A percentile compares a stretch with the other conserved stretches of the same genome.
These are phyloP conservation scores for Sciurus carolinensis DNA, from an alignment of 2,797 vertebrate species.

Conservation along the genomic window DNA sequence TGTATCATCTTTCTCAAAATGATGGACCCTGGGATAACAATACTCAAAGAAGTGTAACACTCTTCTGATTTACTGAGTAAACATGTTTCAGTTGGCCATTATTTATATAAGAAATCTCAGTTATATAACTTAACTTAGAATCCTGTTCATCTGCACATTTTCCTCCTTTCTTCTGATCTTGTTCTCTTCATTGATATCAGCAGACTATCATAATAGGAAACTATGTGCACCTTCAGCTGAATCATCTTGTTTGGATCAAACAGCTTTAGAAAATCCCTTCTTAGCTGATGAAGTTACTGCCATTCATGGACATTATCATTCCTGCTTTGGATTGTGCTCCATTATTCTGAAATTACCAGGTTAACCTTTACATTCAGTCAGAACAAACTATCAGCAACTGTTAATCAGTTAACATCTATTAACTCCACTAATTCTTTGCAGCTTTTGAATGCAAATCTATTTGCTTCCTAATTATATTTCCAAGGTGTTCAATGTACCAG, in stretches of 20 bases:
- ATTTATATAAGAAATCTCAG: background rate
- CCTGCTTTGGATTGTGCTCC: conserved; percentile 32
- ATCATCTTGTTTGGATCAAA: conserved; percentile 41
- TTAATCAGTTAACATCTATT: conserved; percentile 66
- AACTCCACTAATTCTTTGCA: conserved; percentile 68
- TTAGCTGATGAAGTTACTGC: conserved; percentile 45
- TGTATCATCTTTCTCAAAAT: background rate
- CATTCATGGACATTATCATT: conserved; percentile 3
- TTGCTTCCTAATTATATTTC: conserved; percentile 66
- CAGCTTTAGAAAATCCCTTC: conserved; percentile 12
- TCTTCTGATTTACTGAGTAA: background rate
- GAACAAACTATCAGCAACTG: conserved; percentile 67
- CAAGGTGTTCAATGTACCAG: conserved; percentile 46
- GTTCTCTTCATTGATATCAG: background rate
- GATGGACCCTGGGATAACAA: background rate
- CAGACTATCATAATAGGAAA: background rate
- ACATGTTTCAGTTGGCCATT: background rate
- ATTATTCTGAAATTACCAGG: conserved; percentile 71
- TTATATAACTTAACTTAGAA: background rate
- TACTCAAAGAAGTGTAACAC: background rate
- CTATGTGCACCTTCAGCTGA: background rate
- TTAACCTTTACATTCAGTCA: conserved; percentile 59
- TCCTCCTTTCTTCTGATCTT: background rate
- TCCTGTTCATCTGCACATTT: background rate
- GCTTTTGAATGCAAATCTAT: conserved; percentile 67